Conservation (phyloP, 2,888 invertebrate genomes). For the Melieria omissa region DNA sequence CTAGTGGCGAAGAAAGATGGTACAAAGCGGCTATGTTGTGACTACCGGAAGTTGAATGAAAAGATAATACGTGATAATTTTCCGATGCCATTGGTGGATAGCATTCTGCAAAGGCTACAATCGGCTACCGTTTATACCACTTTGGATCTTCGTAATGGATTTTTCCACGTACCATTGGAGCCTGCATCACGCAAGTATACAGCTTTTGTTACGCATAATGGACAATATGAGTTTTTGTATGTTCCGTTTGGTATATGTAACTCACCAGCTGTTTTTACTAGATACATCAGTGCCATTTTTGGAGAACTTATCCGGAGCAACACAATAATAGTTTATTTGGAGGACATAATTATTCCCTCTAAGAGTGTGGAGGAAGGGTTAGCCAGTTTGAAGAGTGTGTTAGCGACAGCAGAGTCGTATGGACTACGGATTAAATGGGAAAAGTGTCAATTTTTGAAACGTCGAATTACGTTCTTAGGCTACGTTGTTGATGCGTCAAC, state of each 20-base stretch:
- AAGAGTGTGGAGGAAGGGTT: constrained; percentile 30
- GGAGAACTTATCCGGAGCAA: no score
- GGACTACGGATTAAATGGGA: no score
- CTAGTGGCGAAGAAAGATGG: constrained; percentile 48
- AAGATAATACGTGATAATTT: constrained; percentile 37
- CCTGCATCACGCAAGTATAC: constrained; percentile 34
- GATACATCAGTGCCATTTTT: no score
- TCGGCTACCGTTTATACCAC: constrained; percentile 38
- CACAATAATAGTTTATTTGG: constrained; percentile 32
- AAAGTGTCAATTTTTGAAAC: constrained; percentile 36
- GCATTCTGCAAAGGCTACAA: constrained; percentile 31
- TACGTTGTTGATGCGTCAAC: constrained; percentile 38
- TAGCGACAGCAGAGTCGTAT: background rate
- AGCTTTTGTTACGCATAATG: constrained; percentile 35
- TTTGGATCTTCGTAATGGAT: constrained; percentile 37
- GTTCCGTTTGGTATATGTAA: no score
- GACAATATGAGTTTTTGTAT: no score
- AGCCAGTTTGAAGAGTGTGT: constrained; percentile 19
- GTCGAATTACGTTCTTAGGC: constrained; percentile 38
- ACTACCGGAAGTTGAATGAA: constrained; percentile 50
- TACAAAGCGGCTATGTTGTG: constrained; percentile 44
- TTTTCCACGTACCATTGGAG: constrained; percentile 35
- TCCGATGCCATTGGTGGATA: no score
- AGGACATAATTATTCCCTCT: constrained; percentile 35
- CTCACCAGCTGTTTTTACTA: no score